Percentiles rank a stretch among this genome's conserved stretches.
Evolutionary conservation across 2,888 invertebrate genomes (phyloP).

Genomic region (Drosophila suboccidentalis): DNA sequence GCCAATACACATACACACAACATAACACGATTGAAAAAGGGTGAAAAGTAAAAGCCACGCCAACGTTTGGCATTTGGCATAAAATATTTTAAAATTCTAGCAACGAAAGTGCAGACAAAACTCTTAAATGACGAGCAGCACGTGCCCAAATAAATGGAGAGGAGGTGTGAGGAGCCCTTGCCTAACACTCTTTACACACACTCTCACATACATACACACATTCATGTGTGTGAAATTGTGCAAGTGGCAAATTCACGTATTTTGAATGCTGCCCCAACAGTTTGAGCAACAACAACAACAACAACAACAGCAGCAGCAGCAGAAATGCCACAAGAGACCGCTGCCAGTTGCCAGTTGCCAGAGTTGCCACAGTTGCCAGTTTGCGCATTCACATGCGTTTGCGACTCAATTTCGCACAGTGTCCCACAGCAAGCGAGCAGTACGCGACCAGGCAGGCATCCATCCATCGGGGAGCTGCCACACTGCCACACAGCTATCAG

Average conservation of each 20-base stretch:
- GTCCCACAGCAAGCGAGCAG: constrained; percentile 31
- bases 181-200: constrained; percentile 22
- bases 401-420: constrained; percentile 63
- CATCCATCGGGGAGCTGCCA: constrained; percentile 15
- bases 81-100: constrained; percentile 75
- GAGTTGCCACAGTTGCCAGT: constrained; percentile 5
- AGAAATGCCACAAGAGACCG: constrained; percentile 15
- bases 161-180: constrained; percentile 19
- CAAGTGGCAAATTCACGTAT: constrained; percentile 53
- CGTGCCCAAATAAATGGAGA: constrained; percentile 76
- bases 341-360: background rate
- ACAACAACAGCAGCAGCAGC: background rate
- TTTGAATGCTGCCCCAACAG: constrained; percentile 44
- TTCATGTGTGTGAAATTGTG: constrained; percentile 23
- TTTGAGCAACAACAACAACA: background rate
- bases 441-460: constrained; percentile 6
- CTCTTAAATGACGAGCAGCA: constrained; percentile 82
- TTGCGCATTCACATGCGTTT: constrained; percentile 41
- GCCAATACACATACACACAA: constrained; percentile 34
- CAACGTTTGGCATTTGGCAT: constrained; percentile 58
- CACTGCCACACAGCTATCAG: constrained; percentile 21
- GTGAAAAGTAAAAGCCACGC: constrained; percentile 68
- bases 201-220: background rate
- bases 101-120: constrained; percentile 82
- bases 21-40: constrained; percentile 38